Evolutionary conservation across 1,140 invertebrate genomes (phyloP).

Genomic region (Olivierus martensii): DNA sequence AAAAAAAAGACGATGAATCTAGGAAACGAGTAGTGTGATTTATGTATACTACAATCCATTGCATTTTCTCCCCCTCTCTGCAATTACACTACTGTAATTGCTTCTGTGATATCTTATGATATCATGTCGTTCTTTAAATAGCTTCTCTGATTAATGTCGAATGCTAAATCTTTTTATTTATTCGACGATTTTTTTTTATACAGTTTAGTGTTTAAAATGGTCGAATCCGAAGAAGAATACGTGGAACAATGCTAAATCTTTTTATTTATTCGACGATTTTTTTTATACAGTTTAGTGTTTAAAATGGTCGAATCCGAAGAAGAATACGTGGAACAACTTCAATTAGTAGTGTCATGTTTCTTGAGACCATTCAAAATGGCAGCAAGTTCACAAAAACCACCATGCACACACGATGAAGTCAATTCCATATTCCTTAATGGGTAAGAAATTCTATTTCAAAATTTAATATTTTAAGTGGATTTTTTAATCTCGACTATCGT

Average conservation of each 20-base stretch:
- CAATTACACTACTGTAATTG: no score
- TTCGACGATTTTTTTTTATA: no score
- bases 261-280: no score
- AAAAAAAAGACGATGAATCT: background rate
- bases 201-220: conserved; percentile 82
- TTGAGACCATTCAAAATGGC: conserved; percentile 82
- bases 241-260: conserved; percentile 64
- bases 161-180: conserved; percentile 18
- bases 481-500: no score
- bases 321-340: conserved; percentile 83
- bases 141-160: conserved; percentile 26
- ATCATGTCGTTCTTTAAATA: no score
- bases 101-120: no score
- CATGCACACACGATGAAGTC: conserved; percentile 85
- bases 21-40: background rate
- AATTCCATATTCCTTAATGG: conserved; percentile 90
- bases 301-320: conserved; percentile 82
- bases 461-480: no score
- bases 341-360: conserved; percentile 82
- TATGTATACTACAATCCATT: background rate
- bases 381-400: conserved; percentile 80
- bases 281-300: conserved; percentile 58
- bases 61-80: background rate
- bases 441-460: conserved; percentile 22
- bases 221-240: conserved; percentile 82